Evolutionary conservation across 2,797 vertebrate genomes (phyloP).

Genomic region (Tokudaia tokunoshimensis): DNA sequence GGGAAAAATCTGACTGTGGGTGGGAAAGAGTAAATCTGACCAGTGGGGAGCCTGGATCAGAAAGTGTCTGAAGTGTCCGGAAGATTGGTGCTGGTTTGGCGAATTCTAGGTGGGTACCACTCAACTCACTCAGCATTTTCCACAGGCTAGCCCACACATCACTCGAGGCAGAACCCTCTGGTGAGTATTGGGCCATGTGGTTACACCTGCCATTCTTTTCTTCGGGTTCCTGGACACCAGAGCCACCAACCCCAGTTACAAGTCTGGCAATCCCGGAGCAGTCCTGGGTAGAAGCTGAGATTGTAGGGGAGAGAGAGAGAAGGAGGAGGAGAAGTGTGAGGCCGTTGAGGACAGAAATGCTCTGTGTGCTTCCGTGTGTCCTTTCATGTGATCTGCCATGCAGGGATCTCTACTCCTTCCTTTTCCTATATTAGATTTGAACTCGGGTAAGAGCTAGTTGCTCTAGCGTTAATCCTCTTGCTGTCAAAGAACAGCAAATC

Average conservation of each 20-base stretch:
- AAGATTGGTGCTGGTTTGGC: neutral
- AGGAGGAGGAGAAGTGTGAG: no score
- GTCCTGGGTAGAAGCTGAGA: neutral
- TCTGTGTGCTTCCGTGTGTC: neutral
- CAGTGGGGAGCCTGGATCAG: neutral
- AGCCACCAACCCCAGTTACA: neutral
- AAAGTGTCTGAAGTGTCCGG: neutral
- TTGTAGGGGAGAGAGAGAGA: neutral
- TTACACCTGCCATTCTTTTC: neutral
- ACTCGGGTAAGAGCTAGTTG: slow-evolving; percentile 17
- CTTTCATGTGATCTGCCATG: neutral
- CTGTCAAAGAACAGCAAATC: slow-evolving; percentile 25
- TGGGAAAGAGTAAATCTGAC: neutral
- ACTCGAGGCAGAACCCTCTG: neutral
- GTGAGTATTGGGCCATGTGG: neutral
- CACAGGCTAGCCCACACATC: neutral
- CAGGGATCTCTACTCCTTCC: neutral
- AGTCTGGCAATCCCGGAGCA: neutral
- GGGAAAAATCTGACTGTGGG: no score
- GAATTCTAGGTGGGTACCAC: neutral
- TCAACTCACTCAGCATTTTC: neutral
- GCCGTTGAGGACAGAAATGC: neutral
- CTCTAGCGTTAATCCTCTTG: slow-evolving; percentile 35
- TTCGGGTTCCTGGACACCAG: neutral
- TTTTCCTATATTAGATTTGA: slow-evolving; percentile 30